Conservation (phyloP, 2,797 vertebrate species). For the Acipenser oxyrinchus region DNA sequence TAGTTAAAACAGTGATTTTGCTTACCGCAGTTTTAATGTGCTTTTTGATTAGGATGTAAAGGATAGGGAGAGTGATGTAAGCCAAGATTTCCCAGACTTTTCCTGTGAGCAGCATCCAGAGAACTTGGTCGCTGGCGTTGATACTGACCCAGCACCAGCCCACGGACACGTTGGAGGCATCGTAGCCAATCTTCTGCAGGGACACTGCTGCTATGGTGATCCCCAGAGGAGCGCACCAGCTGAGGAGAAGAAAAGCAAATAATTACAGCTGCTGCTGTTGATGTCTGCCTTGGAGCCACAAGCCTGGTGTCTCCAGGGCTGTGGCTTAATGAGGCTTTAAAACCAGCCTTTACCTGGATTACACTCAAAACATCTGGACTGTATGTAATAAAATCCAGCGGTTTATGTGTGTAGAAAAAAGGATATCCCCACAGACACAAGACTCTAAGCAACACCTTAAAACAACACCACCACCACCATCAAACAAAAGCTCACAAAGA, state of each 20-base stretch:
- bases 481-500: no score
- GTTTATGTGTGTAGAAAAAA: no score
- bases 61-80: slow-evolving; percentile 73
- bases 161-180: slow-evolving; percentile 88
- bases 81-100: slow-evolving; percentile 93
- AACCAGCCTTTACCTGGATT: no score
- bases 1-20: not conserved
- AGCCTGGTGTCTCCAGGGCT: no score
- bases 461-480: no score
- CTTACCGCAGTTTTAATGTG: slow-evolving; percentile 85
- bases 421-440: no score
- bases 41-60: slow-evolving; percentile 86
- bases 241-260: slow-evolving; percentile 33
- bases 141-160: slow-evolving; percentile 95
- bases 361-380: no score
- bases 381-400: no score
- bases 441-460: no score
- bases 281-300: no score
- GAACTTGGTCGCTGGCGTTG: slow-evolving; percentile 57
- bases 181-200: slow-evolving; percentile 85
- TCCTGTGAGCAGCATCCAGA: slow-evolving; percentile 91
- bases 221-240: slow-evolving; percentile 82
- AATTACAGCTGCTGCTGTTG: no score
- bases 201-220: slow-evolving; percentile 73
- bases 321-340: no score